Conservation (phyloP, 2,113 vertebrate genomes). For the Cyprinus carpio region DNA sequence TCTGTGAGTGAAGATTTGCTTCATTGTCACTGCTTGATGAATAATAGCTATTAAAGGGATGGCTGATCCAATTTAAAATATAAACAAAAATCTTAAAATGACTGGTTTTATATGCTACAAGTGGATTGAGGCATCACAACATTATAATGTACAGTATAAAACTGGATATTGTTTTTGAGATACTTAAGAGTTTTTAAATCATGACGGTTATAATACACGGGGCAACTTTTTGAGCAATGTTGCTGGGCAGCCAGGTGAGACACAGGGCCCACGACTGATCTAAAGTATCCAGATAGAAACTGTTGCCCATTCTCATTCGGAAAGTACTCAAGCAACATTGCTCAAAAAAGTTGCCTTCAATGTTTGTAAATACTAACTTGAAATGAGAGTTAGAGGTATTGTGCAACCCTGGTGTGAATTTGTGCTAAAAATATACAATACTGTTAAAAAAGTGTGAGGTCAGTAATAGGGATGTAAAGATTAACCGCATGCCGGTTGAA, state of each 20-base stretch:
- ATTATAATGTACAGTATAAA: neutral
- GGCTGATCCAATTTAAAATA: neutral
- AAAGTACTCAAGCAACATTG: too few relatives aligned
- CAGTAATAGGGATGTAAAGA: too few relatives aligned
- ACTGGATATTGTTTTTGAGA: neutral
- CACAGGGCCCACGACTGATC: too few relatives aligned
- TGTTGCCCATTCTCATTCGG: too few relatives aligned
- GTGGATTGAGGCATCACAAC: neutral
- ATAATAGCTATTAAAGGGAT: neutral
- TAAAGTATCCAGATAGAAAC: too few relatives aligned
- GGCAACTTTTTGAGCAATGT: too few relatives aligned
- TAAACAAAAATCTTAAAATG: neutral
- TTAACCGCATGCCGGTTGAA: too few relatives aligned
- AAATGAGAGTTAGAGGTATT: too few relatives aligned
- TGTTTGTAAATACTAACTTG: neutral
- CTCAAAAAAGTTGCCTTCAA: neutral
- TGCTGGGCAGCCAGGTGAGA: too few relatives aligned
- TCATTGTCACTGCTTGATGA: neutral
- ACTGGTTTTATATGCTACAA: neutral
- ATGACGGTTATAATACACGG: too few relatives aligned
- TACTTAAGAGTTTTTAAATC: neutral
- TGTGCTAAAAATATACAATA: neutral
- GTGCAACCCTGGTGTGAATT: neutral
- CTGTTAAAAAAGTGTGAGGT: too few relatives aligned
- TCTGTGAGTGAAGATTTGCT: conserved; percentile 77